These are phyloP conservation scores for Tipula confusa DNA, from an alignment of 2,888 invertebrate species.

Conservation along the genomic window DNA sequence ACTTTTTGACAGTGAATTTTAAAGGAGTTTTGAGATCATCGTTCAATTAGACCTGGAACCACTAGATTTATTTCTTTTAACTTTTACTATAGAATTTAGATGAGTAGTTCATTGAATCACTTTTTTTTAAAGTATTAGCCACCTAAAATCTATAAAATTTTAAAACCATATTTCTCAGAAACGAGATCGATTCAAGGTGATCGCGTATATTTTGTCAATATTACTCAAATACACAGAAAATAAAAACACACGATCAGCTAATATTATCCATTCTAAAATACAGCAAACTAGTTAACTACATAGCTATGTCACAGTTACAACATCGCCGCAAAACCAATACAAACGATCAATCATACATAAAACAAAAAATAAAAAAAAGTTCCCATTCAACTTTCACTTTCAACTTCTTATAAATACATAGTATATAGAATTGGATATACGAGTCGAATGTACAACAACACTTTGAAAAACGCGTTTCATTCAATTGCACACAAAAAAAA, in stretches of 20 bases:
- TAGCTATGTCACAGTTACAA: neutral
- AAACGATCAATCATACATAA: neutral
- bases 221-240: neutral
- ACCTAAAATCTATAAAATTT: neutral
- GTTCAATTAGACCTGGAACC: neutral
- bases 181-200: neutral
- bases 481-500: conserved; percentile 4
- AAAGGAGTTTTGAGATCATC: neutral
- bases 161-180: neutral
- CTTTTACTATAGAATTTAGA: neutral
- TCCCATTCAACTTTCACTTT: conserved; percentile 20
- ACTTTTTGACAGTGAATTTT: no score
- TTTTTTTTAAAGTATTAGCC: neutral
- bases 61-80: neutral
- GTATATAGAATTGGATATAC: neutral
- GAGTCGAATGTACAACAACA: neutral
- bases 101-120: neutral
- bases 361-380: neutral
- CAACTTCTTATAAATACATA: neutral
- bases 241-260: neutral
- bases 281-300: neutral
- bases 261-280: neutral
- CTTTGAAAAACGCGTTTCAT: neutral
- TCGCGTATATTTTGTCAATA: neutral
- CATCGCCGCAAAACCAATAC: conserved; percentile 7